phyloP scores from a whole-genome alignment of 1,140 invertebrate genomes.

The Eubasilissa regina region DNA sequence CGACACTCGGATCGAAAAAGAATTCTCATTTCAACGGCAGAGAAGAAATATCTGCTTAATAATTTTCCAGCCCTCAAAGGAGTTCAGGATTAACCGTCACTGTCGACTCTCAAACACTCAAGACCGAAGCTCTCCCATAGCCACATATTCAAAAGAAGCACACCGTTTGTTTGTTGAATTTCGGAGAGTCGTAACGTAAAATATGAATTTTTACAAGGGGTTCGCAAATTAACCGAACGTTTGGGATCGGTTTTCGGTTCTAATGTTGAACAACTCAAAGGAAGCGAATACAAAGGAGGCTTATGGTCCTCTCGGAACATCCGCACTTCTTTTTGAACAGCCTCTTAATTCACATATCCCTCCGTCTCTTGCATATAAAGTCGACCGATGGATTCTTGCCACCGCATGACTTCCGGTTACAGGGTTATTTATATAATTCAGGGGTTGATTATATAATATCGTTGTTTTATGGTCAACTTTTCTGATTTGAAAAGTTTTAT shows the following conservation, averaged over 20 bases:
- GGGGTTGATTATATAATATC: neutral
- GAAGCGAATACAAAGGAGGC: conserved; percentile 18
- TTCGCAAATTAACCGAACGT: neutral
- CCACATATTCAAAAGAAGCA: neutral
- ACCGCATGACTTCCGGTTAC: conserved; percentile 14
- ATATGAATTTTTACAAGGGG: neutral
- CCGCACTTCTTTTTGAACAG: neutral
- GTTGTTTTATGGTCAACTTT: too few relatives aligned
- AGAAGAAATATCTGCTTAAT: neutral
- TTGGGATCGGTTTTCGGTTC: neutral
- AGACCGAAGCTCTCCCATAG: neutral
- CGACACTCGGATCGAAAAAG: neutral
- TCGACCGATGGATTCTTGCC: conserved; percentile 6
- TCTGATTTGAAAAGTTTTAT: too few relatives aligned
- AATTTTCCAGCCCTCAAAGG: neutral
- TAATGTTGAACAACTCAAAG: conserved; percentile 25
- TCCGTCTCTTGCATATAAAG: conserved; percentile 13
- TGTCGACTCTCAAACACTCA: too few relatives aligned
- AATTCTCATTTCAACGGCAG: conserved; percentile 17
- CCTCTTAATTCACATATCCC: conserved; percentile 29
- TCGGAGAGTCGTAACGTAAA: neutral
- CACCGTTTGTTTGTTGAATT: neutral
- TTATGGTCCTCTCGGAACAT: conserved; percentile 32
- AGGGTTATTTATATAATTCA: conserved; percentile 26
- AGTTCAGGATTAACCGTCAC: neutral